phyloP scores from a whole-genome alignment of 2,888 invertebrate genomes.

The Synanthedon andrenaeformis region DNA sequence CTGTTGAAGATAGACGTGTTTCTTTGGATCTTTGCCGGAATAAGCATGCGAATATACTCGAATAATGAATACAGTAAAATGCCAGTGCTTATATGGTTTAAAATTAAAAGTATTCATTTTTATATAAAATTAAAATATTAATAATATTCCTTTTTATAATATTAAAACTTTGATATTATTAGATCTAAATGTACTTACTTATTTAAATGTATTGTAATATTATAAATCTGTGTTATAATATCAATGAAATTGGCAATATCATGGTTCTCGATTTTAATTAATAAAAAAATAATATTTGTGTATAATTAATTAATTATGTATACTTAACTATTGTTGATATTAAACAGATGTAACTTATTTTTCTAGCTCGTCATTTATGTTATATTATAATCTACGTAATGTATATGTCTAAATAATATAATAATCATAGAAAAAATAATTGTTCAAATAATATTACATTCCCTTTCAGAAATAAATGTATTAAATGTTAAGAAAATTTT shows the following conservation, averaged over 20 bases:
- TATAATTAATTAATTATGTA: conserved; percentile 1
- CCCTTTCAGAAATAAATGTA: conserved; percentile 10
- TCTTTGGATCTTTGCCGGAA: too few species aligned
- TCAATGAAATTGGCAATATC: conserved; percentile 13
- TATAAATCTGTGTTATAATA: background rate
- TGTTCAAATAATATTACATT: too few species aligned
- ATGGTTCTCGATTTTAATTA: conserved; percentile 14
- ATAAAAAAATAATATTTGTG: conserved; percentile 7
- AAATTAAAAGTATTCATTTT: too few species aligned
- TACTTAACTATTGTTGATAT: conserved; percentile 6
- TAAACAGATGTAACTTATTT: conserved; percentile 22
- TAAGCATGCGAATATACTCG: too few species aligned
- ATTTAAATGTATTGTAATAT: too few species aligned
- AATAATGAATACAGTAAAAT: too few species aligned
- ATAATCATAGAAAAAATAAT: conserved; percentile 7
- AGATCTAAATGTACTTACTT: too few species aligned
- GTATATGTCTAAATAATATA: conserved; percentile 16
- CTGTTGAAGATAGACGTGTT: too few species aligned
- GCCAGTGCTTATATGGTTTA: too few species aligned
- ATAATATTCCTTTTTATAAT: too few species aligned
- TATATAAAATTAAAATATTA: too few species aligned
- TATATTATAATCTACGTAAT: conserved; percentile 17
- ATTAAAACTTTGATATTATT: too few species aligned
- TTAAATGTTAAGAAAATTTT: conserved; percentile 14
- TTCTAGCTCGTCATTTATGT: conserved; percentile 22